Base-by-base conservation (phyloP, 2,113 vertebrate species). In the Redunca redunca region DNA sequence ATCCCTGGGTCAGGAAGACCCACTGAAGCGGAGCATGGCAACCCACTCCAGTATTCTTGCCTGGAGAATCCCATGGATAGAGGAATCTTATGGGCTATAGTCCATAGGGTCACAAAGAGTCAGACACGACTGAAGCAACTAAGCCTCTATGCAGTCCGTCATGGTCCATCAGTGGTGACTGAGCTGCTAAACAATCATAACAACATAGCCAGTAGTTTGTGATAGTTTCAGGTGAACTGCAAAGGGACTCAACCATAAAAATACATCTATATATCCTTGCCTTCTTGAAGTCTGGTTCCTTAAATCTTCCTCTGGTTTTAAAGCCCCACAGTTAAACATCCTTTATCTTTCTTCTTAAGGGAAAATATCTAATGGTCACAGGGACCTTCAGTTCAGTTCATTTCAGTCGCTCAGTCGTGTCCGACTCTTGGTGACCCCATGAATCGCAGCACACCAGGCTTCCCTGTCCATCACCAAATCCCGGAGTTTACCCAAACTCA, bases 391-490 rank as follows among this genome's bases (percentile, higher is more conserved):
- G 62, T 67, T 67, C 16, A 33, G 6, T 64, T 58, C 60, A 67
- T 33, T 67, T 19, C 33, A 67, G 62, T 67, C 3, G 0, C 62
- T 19, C 62, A 67, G 16, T 67, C 1, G 0, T 19, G 62, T 67
- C 62, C 0, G 4, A n/a, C 33, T 67, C 62, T 67, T 67, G 8
- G 62, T 2, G 15, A 67, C 33, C 16, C 62, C 7, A 67, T n/a
- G 62, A n/a, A 67, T 10, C 7, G 0, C 33, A 67, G 62, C 62
- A 67, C 0, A 0, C 7, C 33, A n/a, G 33, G 62, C 33, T 33
- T 67, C 62, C 62, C 33, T 67, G 33, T 67, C 33, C 33, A 67
- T 67, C 33, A 67, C 33, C 16, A n/a, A n/a, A 7, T 67, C 62
- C 2, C 0, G 0, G 62, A 67, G 16, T 67, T 67, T 2, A n/a